Evolutionary conservation across 2,113 vertebrate genomes (phyloP).

Genomic region (Hystrix brachyura): DNA sequence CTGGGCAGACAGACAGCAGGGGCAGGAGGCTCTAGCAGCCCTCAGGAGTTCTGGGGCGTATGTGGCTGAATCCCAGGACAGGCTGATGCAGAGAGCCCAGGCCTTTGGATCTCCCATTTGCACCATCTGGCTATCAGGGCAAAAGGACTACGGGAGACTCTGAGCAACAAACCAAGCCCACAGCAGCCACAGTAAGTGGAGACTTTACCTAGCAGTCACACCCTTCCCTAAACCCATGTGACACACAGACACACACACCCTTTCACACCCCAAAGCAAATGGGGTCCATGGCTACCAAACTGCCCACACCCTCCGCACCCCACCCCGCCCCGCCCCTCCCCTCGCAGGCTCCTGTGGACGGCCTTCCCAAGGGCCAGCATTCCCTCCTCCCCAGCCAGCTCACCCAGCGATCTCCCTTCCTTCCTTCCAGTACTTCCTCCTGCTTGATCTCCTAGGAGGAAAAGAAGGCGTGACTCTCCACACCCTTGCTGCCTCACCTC

Average conservation of each 20-base stretch:
- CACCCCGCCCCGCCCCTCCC: not conserved
- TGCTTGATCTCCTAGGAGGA: constrained; percentile 77
- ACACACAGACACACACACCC: no score
- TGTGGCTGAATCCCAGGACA: not conserved
- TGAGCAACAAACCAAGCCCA: not conserved
- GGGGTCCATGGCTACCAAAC: not conserved
- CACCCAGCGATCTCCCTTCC: constrained; percentile 84
- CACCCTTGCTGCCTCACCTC: not conserved
- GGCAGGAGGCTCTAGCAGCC: not conserved
- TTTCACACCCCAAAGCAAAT: not conserved
- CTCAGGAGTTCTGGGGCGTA: not conserved
- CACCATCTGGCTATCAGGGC: not conserved
- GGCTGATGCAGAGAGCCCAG: not conserved
- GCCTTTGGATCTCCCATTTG: not conserved
- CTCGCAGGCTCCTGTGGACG: not conserved
- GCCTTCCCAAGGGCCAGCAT: not conserved
- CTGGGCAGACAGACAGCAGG: not conserved
- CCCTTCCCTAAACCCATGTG: not conserved
- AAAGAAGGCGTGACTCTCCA: constrained; percentile 75
- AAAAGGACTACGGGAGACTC: not conserved
- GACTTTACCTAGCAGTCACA: not conserved
- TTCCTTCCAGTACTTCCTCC: constrained; percentile 83
- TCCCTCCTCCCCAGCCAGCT: constrained; percentile 74
- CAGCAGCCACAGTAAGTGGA: not conserved
- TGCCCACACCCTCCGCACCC: no score